A percentile compares a stretch with the other conserved stretches of the same genome.
phyloP scores from a whole-genome alignment of 53 echinoderm and acorn worm genomes.

The Pentamera pediparva region DNA sequence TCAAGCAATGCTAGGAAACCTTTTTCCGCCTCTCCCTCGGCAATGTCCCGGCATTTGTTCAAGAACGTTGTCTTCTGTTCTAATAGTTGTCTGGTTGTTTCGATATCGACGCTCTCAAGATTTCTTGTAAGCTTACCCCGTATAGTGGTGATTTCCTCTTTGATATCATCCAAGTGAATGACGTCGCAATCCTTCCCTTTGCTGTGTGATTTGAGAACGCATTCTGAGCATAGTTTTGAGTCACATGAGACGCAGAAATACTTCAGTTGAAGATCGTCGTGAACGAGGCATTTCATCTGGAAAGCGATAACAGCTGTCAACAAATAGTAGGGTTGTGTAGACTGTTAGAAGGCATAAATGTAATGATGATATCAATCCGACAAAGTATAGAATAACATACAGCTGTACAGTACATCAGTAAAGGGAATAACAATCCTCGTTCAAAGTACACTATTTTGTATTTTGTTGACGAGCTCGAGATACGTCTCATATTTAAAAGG shows the following conservation, averaged over 20 bases:
- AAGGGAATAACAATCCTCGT: too few species aligned
- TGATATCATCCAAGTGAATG: background rate
- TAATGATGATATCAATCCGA: too few species aligned
- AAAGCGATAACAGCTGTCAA: too few species aligned
- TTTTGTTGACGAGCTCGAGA: too few species aligned
- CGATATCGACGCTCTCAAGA: background rate
- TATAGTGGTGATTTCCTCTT: background rate
- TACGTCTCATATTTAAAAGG: too few species aligned
- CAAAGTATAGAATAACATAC: too few species aligned
- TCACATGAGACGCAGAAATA: constrained; percentile 23
- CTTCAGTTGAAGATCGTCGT: background rate
- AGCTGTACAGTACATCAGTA: too few species aligned
- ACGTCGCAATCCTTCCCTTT: background rate
- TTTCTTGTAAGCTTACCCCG: background rate
- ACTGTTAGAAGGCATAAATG: too few species aligned
- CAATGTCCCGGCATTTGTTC: background rate
- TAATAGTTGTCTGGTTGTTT: background rate
- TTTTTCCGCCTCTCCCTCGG: background rate
- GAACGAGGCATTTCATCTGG: background rate
- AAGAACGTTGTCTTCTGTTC: background rate
- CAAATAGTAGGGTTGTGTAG: too few species aligned
- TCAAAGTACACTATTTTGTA: too few species aligned
- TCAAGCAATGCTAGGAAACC: background rate
- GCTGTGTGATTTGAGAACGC: background rate
- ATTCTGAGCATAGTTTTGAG: constrained; percentile 1